phyloP scores from a whole-genome alignment of 2,797 vertebrate genomes.

The Trachops cirrhosus region DNA sequence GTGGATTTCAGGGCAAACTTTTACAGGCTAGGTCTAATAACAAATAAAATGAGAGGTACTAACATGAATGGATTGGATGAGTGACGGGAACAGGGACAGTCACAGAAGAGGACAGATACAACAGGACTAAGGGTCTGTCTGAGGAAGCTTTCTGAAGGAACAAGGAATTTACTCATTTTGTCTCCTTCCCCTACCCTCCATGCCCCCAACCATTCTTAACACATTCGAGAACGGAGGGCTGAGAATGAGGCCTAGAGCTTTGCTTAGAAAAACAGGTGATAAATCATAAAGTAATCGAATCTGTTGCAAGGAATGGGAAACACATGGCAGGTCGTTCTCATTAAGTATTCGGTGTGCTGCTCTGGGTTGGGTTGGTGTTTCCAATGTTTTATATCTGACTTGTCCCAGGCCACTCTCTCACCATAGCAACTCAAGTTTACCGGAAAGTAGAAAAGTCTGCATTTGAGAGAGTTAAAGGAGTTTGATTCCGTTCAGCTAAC shows the following conservation, averaged over 20 bases:
- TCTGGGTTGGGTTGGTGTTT: constrained; percentile 69
- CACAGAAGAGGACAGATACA: background rate
- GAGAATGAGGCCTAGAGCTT: constrained; percentile 69
- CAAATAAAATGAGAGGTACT: background rate
- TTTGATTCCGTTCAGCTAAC: constrained; percentile 52
- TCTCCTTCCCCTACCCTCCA: background rate
- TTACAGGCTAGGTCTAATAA: background rate
- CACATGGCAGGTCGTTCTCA: constrained; percentile 82
- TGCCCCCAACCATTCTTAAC: constrained; percentile 62
- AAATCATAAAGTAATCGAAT: constrained; percentile 82
- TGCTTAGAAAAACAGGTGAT: constrained; percentile 83
- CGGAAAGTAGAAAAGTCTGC: constrained; percentile 76
- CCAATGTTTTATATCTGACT: constrained; percentile 78
- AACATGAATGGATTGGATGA: too few species aligned
- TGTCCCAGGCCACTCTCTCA: constrained; percentile 75
- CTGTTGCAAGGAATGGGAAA: constrained; percentile 82
- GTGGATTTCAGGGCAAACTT: background rate
- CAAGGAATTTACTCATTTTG: background rate
- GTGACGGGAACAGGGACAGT: background rate
- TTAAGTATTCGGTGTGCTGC: constrained; percentile 78
- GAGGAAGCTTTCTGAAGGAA: background rate
- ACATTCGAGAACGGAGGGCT: constrained; percentile 68
- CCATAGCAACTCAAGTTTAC: constrained; percentile 83
- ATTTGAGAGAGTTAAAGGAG: constrained; percentile 49
- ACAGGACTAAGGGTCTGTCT: background rate